phyloP scores from a whole-genome alignment of 92 coral and sea anemone genomes.

The Anthopleura xanthogrammica region DNA sequence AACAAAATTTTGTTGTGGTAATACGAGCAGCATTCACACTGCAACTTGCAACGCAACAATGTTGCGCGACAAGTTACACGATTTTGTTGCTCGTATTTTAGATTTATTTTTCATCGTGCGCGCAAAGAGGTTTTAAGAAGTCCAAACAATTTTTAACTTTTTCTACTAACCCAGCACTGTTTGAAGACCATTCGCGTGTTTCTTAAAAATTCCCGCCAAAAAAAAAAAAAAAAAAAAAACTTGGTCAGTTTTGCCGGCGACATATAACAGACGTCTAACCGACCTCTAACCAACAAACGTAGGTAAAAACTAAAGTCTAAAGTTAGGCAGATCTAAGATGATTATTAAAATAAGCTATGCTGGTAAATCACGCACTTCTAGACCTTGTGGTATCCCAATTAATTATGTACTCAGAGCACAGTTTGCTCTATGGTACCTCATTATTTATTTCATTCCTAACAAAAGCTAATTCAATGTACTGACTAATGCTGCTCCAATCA shows the following conservation, averaged over 20 bases:
- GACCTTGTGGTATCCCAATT: neutral
- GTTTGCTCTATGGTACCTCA: neutral
- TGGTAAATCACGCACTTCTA: neutral
- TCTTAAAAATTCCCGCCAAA: neutral
- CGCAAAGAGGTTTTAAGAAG: too few relatives aligned
- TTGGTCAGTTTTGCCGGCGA: neutral
- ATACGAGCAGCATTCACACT: too few relatives aligned
- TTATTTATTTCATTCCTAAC: neutral
- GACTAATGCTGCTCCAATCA: conserved; percentile 5
- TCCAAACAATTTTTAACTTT: too few relatives aligned
- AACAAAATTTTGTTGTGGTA: too few relatives aligned
- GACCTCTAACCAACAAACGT: conserved; percentile 28
- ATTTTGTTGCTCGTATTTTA: too few relatives aligned
- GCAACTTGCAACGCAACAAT: too few relatives aligned
- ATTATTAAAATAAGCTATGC: conserved; percentile 8
- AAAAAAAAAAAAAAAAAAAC: neutral
- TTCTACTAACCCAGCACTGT: too few relatives aligned
- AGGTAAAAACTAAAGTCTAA: conserved; percentile 5
- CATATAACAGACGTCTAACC: neutral
- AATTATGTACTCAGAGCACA: neutral
- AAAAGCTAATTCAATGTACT: neutral
- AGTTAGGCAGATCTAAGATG: conserved; percentile 7
- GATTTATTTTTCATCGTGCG: too few relatives aligned
- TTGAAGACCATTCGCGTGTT: neutral
- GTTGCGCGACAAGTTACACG: too few relatives aligned